Evolutionary conservation across 2,888 invertebrate species (phyloP).

Genomic region (Shargacucullia verbasci): DNA sequence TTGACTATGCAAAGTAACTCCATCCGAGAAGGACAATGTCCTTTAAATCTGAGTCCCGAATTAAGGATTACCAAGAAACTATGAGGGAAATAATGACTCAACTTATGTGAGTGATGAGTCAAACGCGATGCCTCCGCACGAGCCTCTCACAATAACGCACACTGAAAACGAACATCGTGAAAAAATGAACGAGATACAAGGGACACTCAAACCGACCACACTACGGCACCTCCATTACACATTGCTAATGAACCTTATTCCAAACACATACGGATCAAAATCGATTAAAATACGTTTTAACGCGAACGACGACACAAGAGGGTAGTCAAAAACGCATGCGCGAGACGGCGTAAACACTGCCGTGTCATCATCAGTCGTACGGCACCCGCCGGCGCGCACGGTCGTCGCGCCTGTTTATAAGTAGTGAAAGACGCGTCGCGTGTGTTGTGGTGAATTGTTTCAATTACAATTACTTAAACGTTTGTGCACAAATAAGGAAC

Average conservation of each 20-base stretch:
- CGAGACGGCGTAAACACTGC: constrained; percentile 78
- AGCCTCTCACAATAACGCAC: constrained; percentile 35
- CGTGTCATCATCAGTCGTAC: constrained; percentile 69
- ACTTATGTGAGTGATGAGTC: constrained; percentile 41
- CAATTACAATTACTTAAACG: constrained; percentile 53
- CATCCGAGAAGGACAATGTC: not conserved
- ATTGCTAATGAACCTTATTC: constrained; percentile 42
- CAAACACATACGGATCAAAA: constrained; percentile 46
- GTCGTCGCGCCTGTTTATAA: constrained; percentile 49
- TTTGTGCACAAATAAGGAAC: constrained; percentile 62
- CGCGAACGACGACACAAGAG: constrained; percentile 52
- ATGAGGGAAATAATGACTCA: constrained; percentile 28
- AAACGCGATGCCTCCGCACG: constrained; percentile 6
- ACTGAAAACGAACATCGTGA: constrained; percentile 54
- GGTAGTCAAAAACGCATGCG: constrained; percentile 79
- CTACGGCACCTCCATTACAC: constrained; percentile 27
- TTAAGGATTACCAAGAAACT: constrained; percentile 22
- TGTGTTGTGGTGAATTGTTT: constrained; percentile 71
- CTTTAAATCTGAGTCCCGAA: constrained; percentile 18
- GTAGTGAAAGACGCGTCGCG: constrained; percentile 65
- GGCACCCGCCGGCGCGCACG: constrained; percentile 68
- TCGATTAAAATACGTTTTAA: constrained; percentile 35
- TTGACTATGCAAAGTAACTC: not conserved
- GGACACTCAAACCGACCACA: constrained; percentile 37
- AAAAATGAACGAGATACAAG: constrained; percentile 50